Base-by-base conservation (phyloP, 2,113 vertebrate species). In the Taxidea taxus region DNA sequence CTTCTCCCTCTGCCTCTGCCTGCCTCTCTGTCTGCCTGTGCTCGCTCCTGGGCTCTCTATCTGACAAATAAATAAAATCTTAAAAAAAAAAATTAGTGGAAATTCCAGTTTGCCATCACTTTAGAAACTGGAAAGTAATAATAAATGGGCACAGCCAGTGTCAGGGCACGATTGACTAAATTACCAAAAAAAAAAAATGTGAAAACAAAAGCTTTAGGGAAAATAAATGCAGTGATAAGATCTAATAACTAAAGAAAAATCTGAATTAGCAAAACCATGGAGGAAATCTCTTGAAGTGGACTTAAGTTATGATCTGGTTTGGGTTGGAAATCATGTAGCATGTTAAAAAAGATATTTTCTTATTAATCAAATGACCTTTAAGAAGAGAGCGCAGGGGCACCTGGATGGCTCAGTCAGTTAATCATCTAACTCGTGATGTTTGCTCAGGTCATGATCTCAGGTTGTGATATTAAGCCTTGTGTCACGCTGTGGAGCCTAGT, bases 21-120 rank as follows among this genome's bases (percentile, higher is more conserved):
- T n/a, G n/a, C n/a, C n/a, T n/a, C n/a, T n/a, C n/a, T n/a, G n/a
- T n/a, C n/a, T n/a, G n/a, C n/a, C n/a, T n/a, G n/a, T n/a, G n/a
- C n/a, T n/a, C n/a, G n/a, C n/a, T n/a, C n/a, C n/a, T n/a, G n/a
- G n/a, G n/a, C n/a, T n/a, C n/a, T n/a, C n/a, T n/a, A n/a, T n/a
- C n/a, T n/a, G n/a, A n/a, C n/a, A n/a, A n/a, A n/a, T n/a, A n/a
- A n/a, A n/a, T n/a, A n/a, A n/a, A n/a, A n/a, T n/a, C n/a, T n/a
- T n/a, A n/a, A n/a, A n/a, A n/a, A n/a, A 82, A 98, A 97, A 97
- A 98, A 97, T 97, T 96, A 96, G 93, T 94, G 20, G 66, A 97
- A 97, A 96, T 97, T 96, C 54, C 89, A 96, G 96, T 98, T 75
- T 44, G 7, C 91, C 78, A 94, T 94, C 56, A 94, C 66, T 95